These are phyloP conservation scores for Pseudomyrmex concolor DNA, from an alignment of 1,140 invertebrate genomes.

Conservation along the genomic window DNA sequence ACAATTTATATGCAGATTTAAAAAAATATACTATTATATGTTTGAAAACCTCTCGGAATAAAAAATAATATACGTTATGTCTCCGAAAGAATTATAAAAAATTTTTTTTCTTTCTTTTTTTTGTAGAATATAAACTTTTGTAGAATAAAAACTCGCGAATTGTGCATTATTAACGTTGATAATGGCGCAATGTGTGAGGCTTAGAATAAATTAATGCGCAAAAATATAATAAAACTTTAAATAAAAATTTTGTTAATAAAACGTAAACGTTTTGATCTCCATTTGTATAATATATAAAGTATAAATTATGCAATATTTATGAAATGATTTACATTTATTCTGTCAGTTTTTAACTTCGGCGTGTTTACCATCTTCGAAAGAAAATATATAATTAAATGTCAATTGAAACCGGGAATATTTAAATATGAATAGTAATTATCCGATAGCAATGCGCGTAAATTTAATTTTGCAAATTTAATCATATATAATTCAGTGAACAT, in stretches of 20 bases:
- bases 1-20: background rate
- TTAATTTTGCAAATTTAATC: constrained; percentile 51
- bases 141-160: background rate
- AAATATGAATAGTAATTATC: constrained; percentile 50
- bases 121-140: background rate
- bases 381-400: constrained; percentile 49
- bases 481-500: constrained; percentile 32
- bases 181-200: too few relatives aligned
- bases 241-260: constrained; percentile 25
- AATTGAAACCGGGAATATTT: constrained; percentile 54
- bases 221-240: background rate
- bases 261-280: constrained; percentile 18
- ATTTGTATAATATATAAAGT: constrained; percentile 19
- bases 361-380: constrained; percentile 15
- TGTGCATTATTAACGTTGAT: background rate
- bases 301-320: constrained; percentile 23
- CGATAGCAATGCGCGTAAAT: constrained; percentile 26
- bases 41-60: too few relatives aligned
- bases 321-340: constrained; percentile 45
- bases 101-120: background rate
- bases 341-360: constrained; percentile 39
- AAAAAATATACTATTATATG: background rate
- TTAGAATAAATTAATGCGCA: too few relatives aligned
- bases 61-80: too few relatives aligned
- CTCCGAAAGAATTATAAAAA: background rate